These are phyloP conservation scores for Drosophila eugracilis DNA, from an alignment of 1,140 invertebrate species.

Conservation along the genomic window DNA sequence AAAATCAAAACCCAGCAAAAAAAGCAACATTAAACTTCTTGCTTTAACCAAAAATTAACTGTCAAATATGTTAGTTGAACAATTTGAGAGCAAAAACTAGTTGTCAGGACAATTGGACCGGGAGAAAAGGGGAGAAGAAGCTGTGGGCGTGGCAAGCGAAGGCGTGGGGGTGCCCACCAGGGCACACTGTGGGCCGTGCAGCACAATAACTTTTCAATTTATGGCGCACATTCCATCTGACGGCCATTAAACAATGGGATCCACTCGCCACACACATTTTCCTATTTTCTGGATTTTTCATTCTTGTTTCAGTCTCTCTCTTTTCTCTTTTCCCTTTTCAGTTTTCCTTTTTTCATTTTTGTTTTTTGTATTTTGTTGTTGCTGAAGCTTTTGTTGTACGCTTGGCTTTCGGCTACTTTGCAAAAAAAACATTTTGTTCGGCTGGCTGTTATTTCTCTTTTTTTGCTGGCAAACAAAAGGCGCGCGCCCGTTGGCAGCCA, in stretches of 20 bases:
- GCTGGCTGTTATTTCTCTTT: conserved; percentile 41
- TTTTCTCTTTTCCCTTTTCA: conserved; percentile 19
- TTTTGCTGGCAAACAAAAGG: conserved; percentile 70
- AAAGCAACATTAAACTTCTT: conserved; percentile 42
- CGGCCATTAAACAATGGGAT: conserved; percentile 79
- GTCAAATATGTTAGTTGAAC: conserved; percentile 81
- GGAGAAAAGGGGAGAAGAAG: conserved; percentile 16
- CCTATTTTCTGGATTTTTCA: conserved; percentile 70
- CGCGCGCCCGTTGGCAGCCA: conserved; percentile 75
- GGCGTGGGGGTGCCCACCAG: conserved; percentile 29
- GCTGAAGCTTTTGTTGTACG: conserved; percentile 26
- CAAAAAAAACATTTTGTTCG: conserved; percentile 74
- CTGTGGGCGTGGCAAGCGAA: background rate
- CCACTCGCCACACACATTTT: conserved; percentile 66
- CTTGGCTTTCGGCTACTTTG: conserved; percentile 77
- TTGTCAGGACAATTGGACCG: conserved; percentile 69
- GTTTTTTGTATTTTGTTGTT: too few relatives aligned
- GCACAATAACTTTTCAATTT: conserved; percentile 83
- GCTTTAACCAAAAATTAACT: conserved; percentile 77
- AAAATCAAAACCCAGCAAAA: conserved; percentile 17
- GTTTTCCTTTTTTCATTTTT: too few relatives aligned
- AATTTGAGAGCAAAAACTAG: conserved; percentile 66
- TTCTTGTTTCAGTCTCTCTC: conserved; percentile 55
- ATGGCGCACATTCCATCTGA: conserved; percentile 81
- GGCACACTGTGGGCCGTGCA: conserved; percentile 44